Evolutionary conservation across 2,888 invertebrate species (phyloP).

Genomic region (Encarsia formosa): DNA sequence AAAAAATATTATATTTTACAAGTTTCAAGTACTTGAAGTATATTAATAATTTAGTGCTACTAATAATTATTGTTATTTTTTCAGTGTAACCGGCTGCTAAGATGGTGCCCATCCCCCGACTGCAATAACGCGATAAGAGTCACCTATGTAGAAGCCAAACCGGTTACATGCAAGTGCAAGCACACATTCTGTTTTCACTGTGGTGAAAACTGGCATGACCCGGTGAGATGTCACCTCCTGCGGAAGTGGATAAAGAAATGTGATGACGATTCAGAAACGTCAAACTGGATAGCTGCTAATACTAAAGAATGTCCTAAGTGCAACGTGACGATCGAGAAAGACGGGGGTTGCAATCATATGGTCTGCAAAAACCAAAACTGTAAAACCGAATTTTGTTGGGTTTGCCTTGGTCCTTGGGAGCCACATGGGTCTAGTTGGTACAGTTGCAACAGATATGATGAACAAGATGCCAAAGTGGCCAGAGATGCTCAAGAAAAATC

Average conservation of each 20-base stretch:
- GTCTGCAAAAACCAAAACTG: conserved; percentile 98
- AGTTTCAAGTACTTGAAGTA: no score
- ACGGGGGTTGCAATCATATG: conserved; percentile 99
- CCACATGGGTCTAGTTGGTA: conserved; percentile 98
- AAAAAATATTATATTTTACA: no score
- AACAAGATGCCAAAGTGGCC: conserved; percentile 93
- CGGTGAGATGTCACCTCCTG: conserved; percentile 89
- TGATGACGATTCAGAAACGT: conserved; percentile 98
- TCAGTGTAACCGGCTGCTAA: conserved; percentile 89
- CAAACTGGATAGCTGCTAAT: conserved; percentile 99
- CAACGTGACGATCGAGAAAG: conserved; percentile 93
- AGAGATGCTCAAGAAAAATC: conserved; percentile 94
- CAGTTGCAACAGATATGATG: conserved; percentile 96
- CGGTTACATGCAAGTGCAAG: conserved; percentile 88
- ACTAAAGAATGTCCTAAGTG: conserved; percentile 99
- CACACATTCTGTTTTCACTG: conserved; percentile 95
- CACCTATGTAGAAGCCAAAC: conserved; percentile 83
- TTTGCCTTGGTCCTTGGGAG: conserved; percentile 97
- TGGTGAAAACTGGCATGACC: conserved; percentile 98
- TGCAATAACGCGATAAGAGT: conserved; percentile 94
- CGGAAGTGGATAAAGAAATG: conserved; percentile 98
- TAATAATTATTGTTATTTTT: no score
- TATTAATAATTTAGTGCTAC: no score
- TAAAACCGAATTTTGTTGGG: conserved; percentile 98
- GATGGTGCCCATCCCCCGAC: conserved; percentile 98